Evolutionary conservation across 2,113 vertebrate species (phyloP).

Genomic region (Eublepharis macularius): DNA sequence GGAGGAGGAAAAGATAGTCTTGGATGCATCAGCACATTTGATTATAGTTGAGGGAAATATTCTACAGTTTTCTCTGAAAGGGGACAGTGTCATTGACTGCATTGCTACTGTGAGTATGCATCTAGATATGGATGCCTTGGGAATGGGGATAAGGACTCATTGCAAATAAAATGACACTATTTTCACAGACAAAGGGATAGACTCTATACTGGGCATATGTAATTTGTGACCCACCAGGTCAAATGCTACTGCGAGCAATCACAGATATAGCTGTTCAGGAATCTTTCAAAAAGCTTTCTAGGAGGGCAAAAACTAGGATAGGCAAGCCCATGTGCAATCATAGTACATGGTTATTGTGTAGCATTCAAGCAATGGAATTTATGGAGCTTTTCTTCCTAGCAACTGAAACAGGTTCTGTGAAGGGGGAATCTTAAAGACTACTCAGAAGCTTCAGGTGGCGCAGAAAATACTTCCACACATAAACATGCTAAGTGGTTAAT

Average conservation of each 20-base stretch:
- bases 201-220: not conserved
- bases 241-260: not conserved
- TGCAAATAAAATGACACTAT: slow-evolving; percentile 1
- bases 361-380: not conserved
- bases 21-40: not conserved
- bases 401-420: not conserved
- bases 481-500: too few relatives aligned
- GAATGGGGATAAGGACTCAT: slow-evolving; percentile 3
- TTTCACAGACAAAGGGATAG: slow-evolving; percentile 19
- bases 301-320: not conserved
- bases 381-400: too few relatives aligned
- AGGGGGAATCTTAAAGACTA: too few relatives aligned
- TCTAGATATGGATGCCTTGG: not conserved
- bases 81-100: not conserved
- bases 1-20: not conserved
- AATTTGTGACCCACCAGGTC: not conserved
- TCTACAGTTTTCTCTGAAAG: slow-evolving; percentile 17
- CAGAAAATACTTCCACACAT: not conserved
- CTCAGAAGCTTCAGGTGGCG: not conserved
- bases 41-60: slow-evolving; percentile 8
- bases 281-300: not conserved
- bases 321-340: not conserved
- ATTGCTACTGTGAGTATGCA: slow-evolving; percentile 10
- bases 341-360: not conserved
- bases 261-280: not conserved